Evolutionary conservation across 1,140 invertebrate genomes (phyloP), one percentile per base, ranked within the genome.

Genomic region (Zaprionus taronus): DNA sequence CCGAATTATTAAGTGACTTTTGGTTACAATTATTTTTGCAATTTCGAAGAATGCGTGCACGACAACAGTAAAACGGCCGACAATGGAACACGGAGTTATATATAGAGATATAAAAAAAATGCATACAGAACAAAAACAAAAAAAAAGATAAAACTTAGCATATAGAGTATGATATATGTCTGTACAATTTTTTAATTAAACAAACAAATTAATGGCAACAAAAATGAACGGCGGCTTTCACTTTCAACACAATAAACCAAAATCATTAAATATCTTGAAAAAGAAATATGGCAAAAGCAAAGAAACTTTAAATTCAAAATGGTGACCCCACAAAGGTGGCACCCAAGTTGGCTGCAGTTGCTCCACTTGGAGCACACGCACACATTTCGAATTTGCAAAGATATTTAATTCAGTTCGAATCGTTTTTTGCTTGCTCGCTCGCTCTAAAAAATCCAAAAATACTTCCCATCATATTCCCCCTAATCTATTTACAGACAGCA

Each of bases 161-260:
- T 89, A 89, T 89, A 89, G 41, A 47, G 81, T 84, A 89, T 89
- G 79, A 89, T 89, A 87, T 87, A 89, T 89, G 84, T 89, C 84
- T 89, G 84, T 89, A 89, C 78, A 89, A 89, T 89, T 89, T 89
- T 87, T 89, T 84, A 90, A 89, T 89, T 87, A 87, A 89, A 89
- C 78, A 89, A 84, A 83, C 66, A 79, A 89, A 89, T 84, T 89
- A 89, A 89, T 89, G 84, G 84, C 89, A 83, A 91, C 87, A 91
- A 91, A 89, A 91, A 85, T 77, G 80, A 91, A 83, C 89, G 81
- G 72, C 81, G 79, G 81, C 91, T 91, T 91, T 89, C 85, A 89
- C 83, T 89, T 85, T 75, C n/a, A 47, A 6, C 41, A 47, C 41
- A 47, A 44, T 15, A 72, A 79, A 83, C 26, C 57, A 67, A 78